Conservation (phyloP, 2,113 vertebrate species). For the Actenoides hombroni region DNA sequence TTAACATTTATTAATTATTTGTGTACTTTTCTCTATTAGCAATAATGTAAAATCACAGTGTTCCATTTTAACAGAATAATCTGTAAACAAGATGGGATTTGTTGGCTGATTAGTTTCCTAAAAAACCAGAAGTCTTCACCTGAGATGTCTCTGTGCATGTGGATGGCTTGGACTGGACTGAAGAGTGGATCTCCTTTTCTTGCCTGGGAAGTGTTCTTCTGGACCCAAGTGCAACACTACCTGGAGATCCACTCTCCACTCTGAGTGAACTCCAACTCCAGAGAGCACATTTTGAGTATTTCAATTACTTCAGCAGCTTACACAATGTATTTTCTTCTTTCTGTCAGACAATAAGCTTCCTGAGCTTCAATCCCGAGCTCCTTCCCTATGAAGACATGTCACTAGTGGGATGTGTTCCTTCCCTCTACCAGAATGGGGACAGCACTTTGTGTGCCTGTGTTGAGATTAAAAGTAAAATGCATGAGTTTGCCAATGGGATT, state of each 20-base stretch:
- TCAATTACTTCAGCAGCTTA: not conserved
- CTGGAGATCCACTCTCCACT: not conserved
- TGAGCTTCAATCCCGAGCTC: not conserved
- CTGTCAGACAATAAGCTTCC: accelerated
- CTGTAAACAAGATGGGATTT: not conserved
- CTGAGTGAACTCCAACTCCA: not conserved
- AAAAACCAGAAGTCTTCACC: not conserved
- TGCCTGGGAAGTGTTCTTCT: not conserved
- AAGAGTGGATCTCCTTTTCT: not conserved
- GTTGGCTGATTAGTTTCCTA: not conserved
- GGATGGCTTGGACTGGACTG: not conserved
- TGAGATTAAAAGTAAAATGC: not conserved
- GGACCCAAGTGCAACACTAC: not conserved
- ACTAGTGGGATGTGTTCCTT: not conserved
- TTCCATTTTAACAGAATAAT: not conserved
- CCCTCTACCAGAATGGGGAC: not conserved
- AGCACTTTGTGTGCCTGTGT: accelerated
- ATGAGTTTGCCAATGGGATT: not conserved
- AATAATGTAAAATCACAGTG: not conserved
- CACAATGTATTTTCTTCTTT: not conserved
- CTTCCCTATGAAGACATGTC: not conserved
- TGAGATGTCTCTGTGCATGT: not conserved
- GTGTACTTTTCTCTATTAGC: conserved; percentile 5
- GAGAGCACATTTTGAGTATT: not conserved
- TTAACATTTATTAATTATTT: conserved; percentile 42